These are phyloP conservation scores for Apistogramma diplotaenia DNA, from an alignment of 2,113 vertebrate species.

Conservation along the genomic window DNA sequence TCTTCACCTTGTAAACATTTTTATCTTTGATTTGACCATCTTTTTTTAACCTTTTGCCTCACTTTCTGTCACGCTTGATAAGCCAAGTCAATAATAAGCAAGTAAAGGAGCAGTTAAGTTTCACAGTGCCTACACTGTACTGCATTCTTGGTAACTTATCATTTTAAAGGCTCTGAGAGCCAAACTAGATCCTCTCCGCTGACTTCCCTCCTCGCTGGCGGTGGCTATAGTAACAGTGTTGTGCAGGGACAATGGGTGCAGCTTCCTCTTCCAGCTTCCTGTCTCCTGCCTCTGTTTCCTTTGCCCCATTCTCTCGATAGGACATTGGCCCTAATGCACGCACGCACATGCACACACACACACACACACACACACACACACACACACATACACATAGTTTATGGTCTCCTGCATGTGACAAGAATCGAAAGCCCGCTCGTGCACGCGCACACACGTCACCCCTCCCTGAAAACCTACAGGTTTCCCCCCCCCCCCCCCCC, in stretches of 20 bases:
- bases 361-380: neutral
- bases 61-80: neutral
- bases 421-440: slow-evolving; percentile 46
- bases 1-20: neutral
- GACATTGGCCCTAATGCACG: slow-evolving; percentile 65
- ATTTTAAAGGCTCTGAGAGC: slow-evolving; percentile 35
- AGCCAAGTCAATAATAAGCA: neutral
- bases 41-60: neutral
- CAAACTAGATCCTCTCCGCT: slow-evolving; percentile 28
- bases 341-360: neutral
- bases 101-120: neutral
- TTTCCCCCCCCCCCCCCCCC: slow-evolving; percentile 13
- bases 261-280: slow-evolving; percentile 84
- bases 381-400: slow-evolving; percentile 30
- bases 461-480: slow-evolving; percentile 27
- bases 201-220: slow-evolving; percentile 63
- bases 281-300: slow-evolving; percentile 83
- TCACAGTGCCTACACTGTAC: neutral
- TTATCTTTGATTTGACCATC: neutral
- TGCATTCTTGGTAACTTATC: neutral
- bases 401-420: slow-evolving; percentile 61
- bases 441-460: slow-evolving; percentile 7
- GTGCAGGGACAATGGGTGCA: slow-evolving; percentile 82
- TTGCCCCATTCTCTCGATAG: slow-evolving; percentile 80
- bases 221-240: slow-evolving; percentile 78